phyloP scores from a whole-genome alignment of 2,797 vertebrate genomes.

The Sebastes umbrosus region DNA sequence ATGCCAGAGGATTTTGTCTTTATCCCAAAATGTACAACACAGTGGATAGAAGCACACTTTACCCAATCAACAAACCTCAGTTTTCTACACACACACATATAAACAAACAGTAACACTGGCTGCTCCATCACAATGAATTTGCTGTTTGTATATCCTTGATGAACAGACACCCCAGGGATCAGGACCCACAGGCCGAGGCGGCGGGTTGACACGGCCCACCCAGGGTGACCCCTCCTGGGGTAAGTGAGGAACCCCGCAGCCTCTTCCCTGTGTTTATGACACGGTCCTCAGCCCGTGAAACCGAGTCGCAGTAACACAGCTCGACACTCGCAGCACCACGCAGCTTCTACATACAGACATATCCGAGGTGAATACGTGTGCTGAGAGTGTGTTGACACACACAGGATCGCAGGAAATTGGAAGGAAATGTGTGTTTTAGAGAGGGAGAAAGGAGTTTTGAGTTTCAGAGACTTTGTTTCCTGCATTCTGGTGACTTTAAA shows the following conservation, averaged over 20 bases:
- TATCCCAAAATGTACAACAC: neutral
- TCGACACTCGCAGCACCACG: constrained; percentile 17
- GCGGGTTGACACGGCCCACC: constrained; percentile 53
- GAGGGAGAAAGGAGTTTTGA: neutral
- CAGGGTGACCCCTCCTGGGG: constrained; percentile 38
- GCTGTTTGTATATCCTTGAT: constrained; percentile 25
- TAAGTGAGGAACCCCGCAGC: constrained; percentile 39
- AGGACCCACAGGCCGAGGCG: constrained; percentile 15
- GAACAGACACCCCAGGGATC: constrained; percentile 25
- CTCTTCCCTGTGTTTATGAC: constrained; percentile 54
- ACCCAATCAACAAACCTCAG: neutral
- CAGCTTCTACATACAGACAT: constrained; percentile 35
- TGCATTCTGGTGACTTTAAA: too few species aligned
- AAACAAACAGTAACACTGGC: neutral
- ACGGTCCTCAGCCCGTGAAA: constrained; percentile 44
- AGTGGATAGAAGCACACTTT: neutral
- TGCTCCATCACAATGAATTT: neutral
- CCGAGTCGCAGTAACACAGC: constrained; percentile 27
- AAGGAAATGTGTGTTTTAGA: neutral
- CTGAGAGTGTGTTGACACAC: neutral
- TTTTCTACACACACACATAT: neutral
- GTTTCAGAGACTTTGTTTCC: too few species aligned
- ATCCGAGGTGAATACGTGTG: neutral
- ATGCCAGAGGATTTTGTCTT: neutral
- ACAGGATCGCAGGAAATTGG: neutral